Conservation (phyloP, 92 coral and sea anemone species). For the Epizoanthus stellaris region DNA sequence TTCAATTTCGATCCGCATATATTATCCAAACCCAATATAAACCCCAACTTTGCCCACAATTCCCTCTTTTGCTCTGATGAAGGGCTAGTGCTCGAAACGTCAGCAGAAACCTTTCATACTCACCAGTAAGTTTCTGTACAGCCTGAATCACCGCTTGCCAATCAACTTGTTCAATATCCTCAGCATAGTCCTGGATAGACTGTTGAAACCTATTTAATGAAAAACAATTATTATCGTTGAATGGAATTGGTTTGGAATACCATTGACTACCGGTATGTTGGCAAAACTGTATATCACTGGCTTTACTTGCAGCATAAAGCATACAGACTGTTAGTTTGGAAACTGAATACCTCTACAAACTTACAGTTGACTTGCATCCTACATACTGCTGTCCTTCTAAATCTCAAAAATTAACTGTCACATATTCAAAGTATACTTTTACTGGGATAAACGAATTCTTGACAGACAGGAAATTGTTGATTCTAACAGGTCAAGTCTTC, state of each 20-base stretch:
- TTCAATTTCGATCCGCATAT: too few species aligned
- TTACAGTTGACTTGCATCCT: neutral
- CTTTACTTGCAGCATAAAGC: neutral
- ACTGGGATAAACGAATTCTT: too few species aligned
- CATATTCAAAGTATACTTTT: too few species aligned
- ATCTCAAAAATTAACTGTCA: too few species aligned
- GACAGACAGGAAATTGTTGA: too few species aligned
- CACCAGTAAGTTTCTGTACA: constrained; percentile 7
- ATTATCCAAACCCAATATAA: too few species aligned
- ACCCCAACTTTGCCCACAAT: too few species aligned
- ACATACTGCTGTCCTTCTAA: too few species aligned
- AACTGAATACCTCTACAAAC: neutral
- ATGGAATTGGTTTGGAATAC: neutral
- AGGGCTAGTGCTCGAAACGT: too few species aligned
- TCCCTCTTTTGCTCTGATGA: too few species aligned
- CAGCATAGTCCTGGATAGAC: neutral
- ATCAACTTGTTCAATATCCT: constrained; percentile 6
- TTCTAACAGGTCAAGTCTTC: too few species aligned
- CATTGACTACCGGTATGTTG: neutral
- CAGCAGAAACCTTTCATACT: neutral
- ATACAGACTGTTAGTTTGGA: neutral
- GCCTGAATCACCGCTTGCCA: constrained; percentile 19
- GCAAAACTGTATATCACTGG: neutral
- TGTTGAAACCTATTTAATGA: constrained; percentile 17
- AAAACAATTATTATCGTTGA: neutral